Evolutionary conservation across 2,888 invertebrate species (phyloP), one percentile per base, ranked within the genome.

Genomic region (Tenthredo distinguenda): DNA sequence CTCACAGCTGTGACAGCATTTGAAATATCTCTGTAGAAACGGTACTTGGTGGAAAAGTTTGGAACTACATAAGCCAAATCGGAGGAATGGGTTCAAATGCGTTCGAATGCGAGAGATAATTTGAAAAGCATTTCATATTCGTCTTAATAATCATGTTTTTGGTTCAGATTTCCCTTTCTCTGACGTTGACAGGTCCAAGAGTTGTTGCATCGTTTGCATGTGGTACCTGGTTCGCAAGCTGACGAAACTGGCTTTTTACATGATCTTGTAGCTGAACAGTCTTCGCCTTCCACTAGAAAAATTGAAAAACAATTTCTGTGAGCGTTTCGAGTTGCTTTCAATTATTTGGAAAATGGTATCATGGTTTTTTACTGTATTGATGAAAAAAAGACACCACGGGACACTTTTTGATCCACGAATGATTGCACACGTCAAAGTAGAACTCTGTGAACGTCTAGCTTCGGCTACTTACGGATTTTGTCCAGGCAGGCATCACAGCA

Each of bases 401-500:
- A 43, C 43, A n/a, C 55, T 18, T 55, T 55, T n/a, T 15, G n/a
- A n/a, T 0, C n/a, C 18, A n/a, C 18, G 9, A 68, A 68, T 34
- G 0, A 68, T 31, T 34, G 31, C 47, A 15, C 12, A 9, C 15
- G 12, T 15, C 15, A 5, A 68, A 15, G 15, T n/a, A 68, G 7
- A 58, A 58, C 9, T 58, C 21, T 58, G 58, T 34, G 12, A n/a
- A 12, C 21, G 10, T 68, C 68, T 37, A 71, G n/a, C 2, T n/a
- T 37, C 18, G 2, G 37, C 71, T 71, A 71, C 71, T 71, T 71
- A 71, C 71, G n/a, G 37, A 71, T 71, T 71, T 34, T 71, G 9
- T 71, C 37, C 4, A 71, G 37, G n/a, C 79, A 79, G 26, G 34
- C 34, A 58, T 55, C 55, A n/a, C 79, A 79, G 55, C 79, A 79